A percentile compares a stretch with the other conserved stretches of the same genome.
phyloP scores from a whole-genome alignment of 2,113 vertebrate species.

The Calypte anna region DNA sequence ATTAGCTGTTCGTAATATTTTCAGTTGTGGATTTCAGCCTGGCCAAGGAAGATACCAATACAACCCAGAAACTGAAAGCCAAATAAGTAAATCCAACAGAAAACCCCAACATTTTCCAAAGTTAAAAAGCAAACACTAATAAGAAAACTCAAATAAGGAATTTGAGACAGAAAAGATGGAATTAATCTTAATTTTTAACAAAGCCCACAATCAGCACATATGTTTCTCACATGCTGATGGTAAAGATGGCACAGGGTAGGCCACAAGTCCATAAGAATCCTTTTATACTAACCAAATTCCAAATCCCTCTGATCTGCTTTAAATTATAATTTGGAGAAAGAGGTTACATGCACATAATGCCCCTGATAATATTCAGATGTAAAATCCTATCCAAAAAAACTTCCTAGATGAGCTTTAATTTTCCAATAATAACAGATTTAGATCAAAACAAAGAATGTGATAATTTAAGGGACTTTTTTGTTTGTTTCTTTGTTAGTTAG shows the following conservation, averaged over 20 bases:
- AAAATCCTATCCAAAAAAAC: background rate
- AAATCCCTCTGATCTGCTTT: background rate
- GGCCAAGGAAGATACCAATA: background rate
- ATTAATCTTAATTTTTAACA: background rate
- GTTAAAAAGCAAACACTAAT: background rate
- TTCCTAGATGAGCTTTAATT: background rate
- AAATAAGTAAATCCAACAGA: background rate
- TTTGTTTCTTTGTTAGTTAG: background rate
- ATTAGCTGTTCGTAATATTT: background rate
- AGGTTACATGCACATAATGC: background rate
- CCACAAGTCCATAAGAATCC: background rate
- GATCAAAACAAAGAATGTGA: background rate
- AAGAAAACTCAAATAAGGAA: background rate
- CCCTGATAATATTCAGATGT: background rate
- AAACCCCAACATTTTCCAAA: background rate
- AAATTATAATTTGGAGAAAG: background rate
- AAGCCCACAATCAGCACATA: background rate
- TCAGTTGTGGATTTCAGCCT: background rate
- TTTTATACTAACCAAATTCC: background rate
- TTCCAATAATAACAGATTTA: background rate
- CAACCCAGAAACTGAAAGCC: background rate
- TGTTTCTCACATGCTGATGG: background rate
- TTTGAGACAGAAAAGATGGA: background rate
- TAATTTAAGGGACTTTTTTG: background rate
- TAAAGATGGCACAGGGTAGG: background rate